Evolutionary conservation across 2,797 vertebrate species (phyloP).

Genomic region (Melanotaenia trifasciata): DNA sequence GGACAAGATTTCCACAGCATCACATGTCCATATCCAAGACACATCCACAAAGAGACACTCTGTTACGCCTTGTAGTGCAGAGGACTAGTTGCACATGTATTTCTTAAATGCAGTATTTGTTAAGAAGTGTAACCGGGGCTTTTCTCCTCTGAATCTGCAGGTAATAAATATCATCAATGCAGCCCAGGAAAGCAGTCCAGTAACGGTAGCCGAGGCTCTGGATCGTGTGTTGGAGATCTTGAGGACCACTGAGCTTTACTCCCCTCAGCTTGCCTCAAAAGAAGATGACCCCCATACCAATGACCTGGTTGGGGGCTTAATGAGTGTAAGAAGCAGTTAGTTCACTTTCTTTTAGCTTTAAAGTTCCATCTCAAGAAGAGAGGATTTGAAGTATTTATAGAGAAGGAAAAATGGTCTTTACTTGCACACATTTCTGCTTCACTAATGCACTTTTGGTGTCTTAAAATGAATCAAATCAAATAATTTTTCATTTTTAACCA

Average conservation of each 20-base stretch:
- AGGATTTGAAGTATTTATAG: no score
- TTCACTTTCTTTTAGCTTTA: neutral
- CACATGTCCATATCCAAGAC: slow-evolving; percentile 49
- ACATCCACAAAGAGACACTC: slow-evolving; percentile 27
- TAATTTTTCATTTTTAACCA: slow-evolving; percentile 22
- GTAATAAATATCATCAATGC: slow-evolving; percentile 97
- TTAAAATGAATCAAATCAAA: no score
- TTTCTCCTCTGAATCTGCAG: slow-evolving; percentile 68
- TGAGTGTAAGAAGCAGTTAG: slow-evolving; percentile 80
- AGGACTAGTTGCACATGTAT: slow-evolving; percentile 20
- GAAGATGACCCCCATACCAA: slow-evolving; percentile 95
- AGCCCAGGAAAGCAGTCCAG: slow-evolving; percentile 94
- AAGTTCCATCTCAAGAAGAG: neutral
- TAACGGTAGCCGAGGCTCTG: slow-evolving; percentile 92
- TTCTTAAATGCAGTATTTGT: slow-evolving; percentile 9
- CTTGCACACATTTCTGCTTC: no score
- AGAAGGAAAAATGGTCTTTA: no score
- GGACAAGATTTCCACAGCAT: slow-evolving; percentile 21
- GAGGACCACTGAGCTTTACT: slow-evolving; percentile 94
- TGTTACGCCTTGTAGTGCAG: slow-evolving; percentile 4
- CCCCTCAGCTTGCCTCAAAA: slow-evolving; percentile 93
- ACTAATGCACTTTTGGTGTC: no score
- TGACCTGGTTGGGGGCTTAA: slow-evolving; percentile 94
- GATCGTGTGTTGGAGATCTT: slow-evolving; percentile 95
- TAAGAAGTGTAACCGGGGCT: neutral